Evolutionary conservation across 2,888 invertebrate species (phyloP).

Genomic region (Omphaloscelis lunosa): DNA sequence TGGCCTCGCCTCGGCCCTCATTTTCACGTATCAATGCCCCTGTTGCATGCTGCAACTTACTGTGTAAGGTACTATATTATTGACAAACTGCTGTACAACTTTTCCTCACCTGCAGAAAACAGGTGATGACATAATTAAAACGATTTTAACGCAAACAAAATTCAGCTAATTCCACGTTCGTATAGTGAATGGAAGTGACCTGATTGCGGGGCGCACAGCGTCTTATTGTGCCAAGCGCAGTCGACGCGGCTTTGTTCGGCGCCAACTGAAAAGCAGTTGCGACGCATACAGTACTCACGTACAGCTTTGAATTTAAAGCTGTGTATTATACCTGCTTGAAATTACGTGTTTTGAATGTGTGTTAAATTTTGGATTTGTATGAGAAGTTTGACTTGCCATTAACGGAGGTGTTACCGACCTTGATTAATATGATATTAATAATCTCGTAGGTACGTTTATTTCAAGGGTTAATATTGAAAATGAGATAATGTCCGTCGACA

Average conservation of each 20-base stretch:
- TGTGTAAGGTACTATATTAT: no score
- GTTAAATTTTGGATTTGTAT: constrained; percentile 29
- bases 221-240: constrained; percentile 63
- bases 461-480: neutral
- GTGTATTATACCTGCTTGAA: constrained; percentile 50
- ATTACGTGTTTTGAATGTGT: constrained; percentile 31
- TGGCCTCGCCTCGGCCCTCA: no score
- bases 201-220: constrained; percentile 63
- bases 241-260: constrained; percentile 57
- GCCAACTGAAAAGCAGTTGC: constrained; percentile 49
- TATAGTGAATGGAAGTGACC: constrained; percentile 63
- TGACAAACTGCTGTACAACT: neutral
- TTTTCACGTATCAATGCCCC: no score
- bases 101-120: neutral
- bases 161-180: constrained; percentile 58
- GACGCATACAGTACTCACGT: constrained; percentile 57
- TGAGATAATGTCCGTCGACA: neutral
- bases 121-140: constrained; percentile 17
- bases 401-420: neutral
- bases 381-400: constrained; percentile 23
- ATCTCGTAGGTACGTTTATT: neutral
- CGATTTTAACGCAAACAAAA: constrained; percentile 41
- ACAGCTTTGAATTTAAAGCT: constrained; percentile 53
- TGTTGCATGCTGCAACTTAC: no score
- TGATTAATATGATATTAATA: neutral